phyloP scores from a whole-genome alignment of 64 coral and sea anemone species.

The Hydrozoanthus tunicans region DNA sequence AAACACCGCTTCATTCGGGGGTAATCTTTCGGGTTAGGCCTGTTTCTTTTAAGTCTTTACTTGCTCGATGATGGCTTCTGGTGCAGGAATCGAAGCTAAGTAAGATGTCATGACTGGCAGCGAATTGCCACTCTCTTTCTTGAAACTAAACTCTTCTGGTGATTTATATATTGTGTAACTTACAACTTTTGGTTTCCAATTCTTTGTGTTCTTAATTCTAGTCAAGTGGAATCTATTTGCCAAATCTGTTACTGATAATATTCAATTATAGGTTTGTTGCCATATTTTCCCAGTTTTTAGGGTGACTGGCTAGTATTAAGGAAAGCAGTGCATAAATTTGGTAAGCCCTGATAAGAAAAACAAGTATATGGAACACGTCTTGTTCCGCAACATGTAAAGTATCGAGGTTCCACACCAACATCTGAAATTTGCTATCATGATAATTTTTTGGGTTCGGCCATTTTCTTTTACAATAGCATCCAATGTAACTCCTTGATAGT shows the following conservation, averaged over 20 bases:
- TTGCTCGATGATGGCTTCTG: too few relatives aligned
- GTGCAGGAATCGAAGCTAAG: neutral
- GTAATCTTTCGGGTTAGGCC: conserved; percentile 2
- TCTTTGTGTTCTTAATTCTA: too few relatives aligned
- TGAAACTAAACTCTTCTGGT: conserved; percentile 6
- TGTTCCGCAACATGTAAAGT: neutral
- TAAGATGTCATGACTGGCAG: neutral
- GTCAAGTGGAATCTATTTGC: too few relatives aligned
- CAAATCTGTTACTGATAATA: too few relatives aligned
- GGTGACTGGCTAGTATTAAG: too few relatives aligned
- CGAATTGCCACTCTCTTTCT: neutral
- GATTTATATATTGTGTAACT: neutral
- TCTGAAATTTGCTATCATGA: neutral
- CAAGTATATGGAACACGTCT: neutral
- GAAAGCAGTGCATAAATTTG: too few relatives aligned
- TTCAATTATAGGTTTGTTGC: too few relatives aligned
- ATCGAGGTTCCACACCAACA: neutral
- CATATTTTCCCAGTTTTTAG: too few relatives aligned
- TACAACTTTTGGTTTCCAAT: too few relatives aligned
- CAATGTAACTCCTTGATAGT: neutral
- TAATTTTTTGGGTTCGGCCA: neutral
- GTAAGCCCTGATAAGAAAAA: too few relatives aligned
- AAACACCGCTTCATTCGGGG: neutral
- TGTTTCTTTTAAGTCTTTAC: neutral
- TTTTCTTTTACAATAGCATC: neutral